phyloP scores from a whole-genome alignment of 2,113 vertebrate species.

The Natator depressus region DNA sequence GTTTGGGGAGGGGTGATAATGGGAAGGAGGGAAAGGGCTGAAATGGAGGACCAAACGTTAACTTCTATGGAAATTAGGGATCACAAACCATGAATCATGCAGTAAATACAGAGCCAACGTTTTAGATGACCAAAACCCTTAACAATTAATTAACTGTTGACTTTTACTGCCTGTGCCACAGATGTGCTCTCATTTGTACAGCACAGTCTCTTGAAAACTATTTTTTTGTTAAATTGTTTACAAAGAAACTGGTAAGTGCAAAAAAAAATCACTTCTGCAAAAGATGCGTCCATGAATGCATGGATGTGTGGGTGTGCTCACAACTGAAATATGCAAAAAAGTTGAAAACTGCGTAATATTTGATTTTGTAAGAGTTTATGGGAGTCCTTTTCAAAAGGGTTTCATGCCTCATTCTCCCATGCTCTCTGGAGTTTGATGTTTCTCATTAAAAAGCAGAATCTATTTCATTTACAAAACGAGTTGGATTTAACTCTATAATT shows the following conservation, averaged over 20 bases:
- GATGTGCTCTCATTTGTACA: conserved; percentile 62
- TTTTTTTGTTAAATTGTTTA: conserved; percentile 54
- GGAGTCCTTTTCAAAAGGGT: conserved; percentile 55
- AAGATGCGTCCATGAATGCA: conserved; percentile 43
- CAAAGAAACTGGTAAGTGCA: conserved; percentile 39
- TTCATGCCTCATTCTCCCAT: conserved; percentile 51
- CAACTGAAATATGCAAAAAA: conserved; percentile 60
- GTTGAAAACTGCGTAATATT: conserved; percentile 46
- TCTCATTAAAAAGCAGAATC: conserved; percentile 68
- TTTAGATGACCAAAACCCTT: conserved; percentile 60
- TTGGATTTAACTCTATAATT: conserved; percentile 78
- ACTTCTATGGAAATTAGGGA: conserved; percentile 59
- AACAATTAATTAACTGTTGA: conserved; percentile 71
- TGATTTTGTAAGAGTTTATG: conserved; percentile 54
- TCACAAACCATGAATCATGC: conserved; percentile 66
- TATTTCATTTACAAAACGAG: conserved; percentile 77
- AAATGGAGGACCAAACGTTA: conserved; percentile 32
- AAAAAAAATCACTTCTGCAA: neutral
- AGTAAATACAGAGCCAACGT: conserved; percentile 62
- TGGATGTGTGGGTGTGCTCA: conserved; percentile 44
- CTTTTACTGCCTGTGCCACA: conserved; percentile 65
- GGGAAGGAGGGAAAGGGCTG: conserved; percentile 33
- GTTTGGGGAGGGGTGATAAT: conserved; percentile 27
- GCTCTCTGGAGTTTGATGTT: conserved; percentile 66
- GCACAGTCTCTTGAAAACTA: conserved; percentile 49